Conservation (phyloP, 2,888 invertebrate species). For the Drosophila emarginata region DNA sequence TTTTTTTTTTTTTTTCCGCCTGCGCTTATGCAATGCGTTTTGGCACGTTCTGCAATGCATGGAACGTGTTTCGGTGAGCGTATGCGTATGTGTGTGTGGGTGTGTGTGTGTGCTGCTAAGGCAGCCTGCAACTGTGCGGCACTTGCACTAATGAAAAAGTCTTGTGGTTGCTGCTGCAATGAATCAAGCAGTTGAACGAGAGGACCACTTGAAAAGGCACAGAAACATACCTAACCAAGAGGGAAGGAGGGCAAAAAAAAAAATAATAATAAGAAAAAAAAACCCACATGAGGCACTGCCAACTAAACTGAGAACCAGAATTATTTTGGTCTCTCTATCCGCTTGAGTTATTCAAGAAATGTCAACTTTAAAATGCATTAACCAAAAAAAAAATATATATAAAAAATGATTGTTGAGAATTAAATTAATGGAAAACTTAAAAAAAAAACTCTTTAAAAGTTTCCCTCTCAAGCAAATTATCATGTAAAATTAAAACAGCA, state of each 20-base stretch:
- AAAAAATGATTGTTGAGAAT: too few relatives aligned
- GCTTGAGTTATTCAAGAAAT: neutral
- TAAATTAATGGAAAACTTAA: neutral
- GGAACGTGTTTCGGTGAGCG: slow-evolving; percentile 44
- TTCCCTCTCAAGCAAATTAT: too few relatives aligned
- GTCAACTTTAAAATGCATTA: neutral
- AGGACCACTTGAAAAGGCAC: slow-evolving; percentile 9
- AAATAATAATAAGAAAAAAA: neutral
- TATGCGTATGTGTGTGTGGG: slow-evolving; percentile 18
- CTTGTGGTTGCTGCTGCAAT: slow-evolving; percentile 48
- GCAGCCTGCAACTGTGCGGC: slow-evolving; percentile 51
- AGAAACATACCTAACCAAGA: neutral
- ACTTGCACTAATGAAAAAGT: slow-evolving; percentile 73
- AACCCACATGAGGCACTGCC: neutral
- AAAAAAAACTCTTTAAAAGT: too few relatives aligned
- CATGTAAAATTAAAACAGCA: too few relatives aligned
- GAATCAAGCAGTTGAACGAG: slow-evolving; percentile 10
- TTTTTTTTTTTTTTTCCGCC: slow-evolving; percentile 55
- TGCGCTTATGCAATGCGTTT: slow-evolving; percentile 69
- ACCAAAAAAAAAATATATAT: neutral
- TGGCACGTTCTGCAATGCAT: slow-evolving; percentile 67
- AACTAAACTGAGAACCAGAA: neutral
- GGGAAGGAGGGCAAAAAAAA: neutral
- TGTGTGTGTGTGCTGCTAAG: slow-evolving; percentile 6
- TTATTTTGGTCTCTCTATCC: neutral